Conservation (phyloP, 2,888 invertebrate genomes). For the Ormyrus labotus region DNA sequence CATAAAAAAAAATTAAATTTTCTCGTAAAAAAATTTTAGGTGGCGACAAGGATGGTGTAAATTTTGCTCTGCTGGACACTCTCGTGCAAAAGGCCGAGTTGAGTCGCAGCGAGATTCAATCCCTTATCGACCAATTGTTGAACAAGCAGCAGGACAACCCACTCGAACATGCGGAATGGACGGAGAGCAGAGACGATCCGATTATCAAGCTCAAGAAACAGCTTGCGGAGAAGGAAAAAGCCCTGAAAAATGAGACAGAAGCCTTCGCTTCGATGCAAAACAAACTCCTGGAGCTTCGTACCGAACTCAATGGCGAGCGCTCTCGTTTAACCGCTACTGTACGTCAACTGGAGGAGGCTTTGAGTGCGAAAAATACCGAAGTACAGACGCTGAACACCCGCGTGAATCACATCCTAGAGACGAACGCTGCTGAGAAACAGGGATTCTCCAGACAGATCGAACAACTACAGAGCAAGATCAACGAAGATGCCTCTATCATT, state of each 20-base stretch:
- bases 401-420: conserved; percentile 80
- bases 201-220: conserved; percentile 91
- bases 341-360: conserved; percentile 80
- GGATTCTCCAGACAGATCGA: conserved; percentile 80
- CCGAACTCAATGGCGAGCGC: conserved; percentile 83
- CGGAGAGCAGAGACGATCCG: conserved; percentile 90
- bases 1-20: too few relatives aligned
- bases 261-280: conserved; percentile 85
- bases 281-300: conserved; percentile 87
- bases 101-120: conserved; percentile 91
- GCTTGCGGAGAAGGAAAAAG: conserved; percentile 90
- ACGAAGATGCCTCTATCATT: conserved; percentile 77
- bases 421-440: conserved; percentile 79
- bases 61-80: conserved; percentile 83
- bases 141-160: conserved; percentile 90
- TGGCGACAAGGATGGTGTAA: conserved; percentile 83
- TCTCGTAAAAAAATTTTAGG: conserved; percentile 72
- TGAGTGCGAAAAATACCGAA: conserved; percentile 79
- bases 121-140: conserved; percentile 90
- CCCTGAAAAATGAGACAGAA: conserved; percentile 85
- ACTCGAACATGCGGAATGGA: conserved; percentile 87
- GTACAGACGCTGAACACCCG: conserved; percentile 80
- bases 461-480: conserved; percentile 81
- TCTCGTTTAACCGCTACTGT: conserved; percentile 77
- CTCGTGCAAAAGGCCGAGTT: conserved; percentile 88